A percentile compares a stretch with the other conserved stretches of the same genome.
Conservation (phyloP, 2,888 invertebrate genomes). For the Noctua janthe region DNA sequence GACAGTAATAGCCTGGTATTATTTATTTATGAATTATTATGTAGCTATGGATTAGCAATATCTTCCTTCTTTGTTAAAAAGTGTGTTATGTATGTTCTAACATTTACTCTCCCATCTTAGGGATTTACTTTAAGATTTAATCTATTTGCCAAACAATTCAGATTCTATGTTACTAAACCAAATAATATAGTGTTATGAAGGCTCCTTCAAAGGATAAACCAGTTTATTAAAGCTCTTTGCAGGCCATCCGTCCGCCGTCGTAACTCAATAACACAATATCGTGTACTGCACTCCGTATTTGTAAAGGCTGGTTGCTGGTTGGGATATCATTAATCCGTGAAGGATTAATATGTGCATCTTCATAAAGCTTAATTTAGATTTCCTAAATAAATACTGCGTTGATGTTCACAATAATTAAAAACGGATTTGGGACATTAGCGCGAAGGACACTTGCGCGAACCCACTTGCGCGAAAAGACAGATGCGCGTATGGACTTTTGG, state of each 20-base stretch:
- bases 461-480: no score
- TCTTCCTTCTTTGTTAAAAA: neutral
- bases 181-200: neutral
- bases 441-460: no score
- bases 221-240: conserved; percentile 50
- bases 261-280: conserved; percentile 47
- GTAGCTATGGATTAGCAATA: neutral
- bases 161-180: neutral
- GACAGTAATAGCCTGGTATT: neutral
- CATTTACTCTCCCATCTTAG: neutral
- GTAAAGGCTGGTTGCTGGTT: neutral
- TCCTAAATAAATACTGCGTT: neutral
- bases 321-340: neutral
- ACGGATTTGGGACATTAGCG: no score
- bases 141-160: neutral
- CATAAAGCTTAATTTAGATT: neutral
- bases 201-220: conserved; percentile 43
- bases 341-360: neutral
- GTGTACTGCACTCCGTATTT: neutral
- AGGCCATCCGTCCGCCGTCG: conserved; percentile 1
- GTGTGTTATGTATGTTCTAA: neutral
- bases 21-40: no score
- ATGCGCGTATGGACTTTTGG: no score
- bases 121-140: neutral
- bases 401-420: neutral